Evolutionary conservation across 1,140 invertebrate species (phyloP).

Genomic region (Drosophila seguyi): DNA sequence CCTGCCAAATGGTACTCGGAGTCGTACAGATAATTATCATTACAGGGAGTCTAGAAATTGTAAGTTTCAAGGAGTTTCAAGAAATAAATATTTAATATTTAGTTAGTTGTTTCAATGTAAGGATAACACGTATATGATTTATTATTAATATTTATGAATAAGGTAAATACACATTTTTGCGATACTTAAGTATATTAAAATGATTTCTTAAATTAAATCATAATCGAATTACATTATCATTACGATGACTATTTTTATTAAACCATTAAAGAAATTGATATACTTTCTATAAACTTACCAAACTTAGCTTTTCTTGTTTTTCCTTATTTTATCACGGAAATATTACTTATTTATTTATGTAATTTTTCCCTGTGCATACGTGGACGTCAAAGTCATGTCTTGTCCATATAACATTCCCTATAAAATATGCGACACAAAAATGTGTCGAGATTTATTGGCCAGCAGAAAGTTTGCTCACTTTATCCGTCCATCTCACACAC

Average conservation of each 20-base stretch:
- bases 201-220: too few relatives aligned
- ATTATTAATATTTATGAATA: too few relatives aligned
- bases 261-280: too few relatives aligned
- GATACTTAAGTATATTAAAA: too few relatives aligned
- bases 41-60: neutral
- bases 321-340: neutral
- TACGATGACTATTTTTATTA: too few relatives aligned
- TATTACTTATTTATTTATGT: neutral
- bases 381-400: neutral
- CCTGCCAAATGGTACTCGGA: neutral
- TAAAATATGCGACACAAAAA: conserved; percentile 29
- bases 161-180: too few relatives aligned
- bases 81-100: neutral
- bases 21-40: neutral
- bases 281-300: neutral
- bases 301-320: neutral
- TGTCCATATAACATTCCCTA: neutral
- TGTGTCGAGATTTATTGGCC: conserved; percentile 37
- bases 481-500: conserved; percentile 6
- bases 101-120: too few relatives aligned
- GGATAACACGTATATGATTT: too few relatives aligned
- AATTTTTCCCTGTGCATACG: conserved; percentile 1
- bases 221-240: too few relatives aligned
- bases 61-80: neutral
- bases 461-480: conserved; percentile 1